Evolutionary conservation across 2,797 vertebrate genomes (phyloP), one percentile per base, ranked within the genome.

Genomic region (Bucorvus abyssinicus): DNA sequence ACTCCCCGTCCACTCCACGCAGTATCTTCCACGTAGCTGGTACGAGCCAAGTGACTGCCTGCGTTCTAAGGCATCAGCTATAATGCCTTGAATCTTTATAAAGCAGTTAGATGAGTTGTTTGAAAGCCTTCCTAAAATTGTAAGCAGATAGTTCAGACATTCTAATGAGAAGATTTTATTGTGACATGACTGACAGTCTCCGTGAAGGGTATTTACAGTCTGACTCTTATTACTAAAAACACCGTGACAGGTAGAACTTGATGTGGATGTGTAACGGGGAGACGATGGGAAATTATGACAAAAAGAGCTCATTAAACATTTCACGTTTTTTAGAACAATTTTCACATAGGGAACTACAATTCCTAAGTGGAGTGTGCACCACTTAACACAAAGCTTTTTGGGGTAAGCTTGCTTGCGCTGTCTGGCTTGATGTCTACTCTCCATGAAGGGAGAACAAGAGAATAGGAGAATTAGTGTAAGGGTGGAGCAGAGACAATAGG

Each of bases 171-270:
- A 89, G 92, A 93, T 85, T 97, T 95, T 96, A 96, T 96, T 97
- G 93, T 97, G 95, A 93, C 3, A 50, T 96, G 97, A 97, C 82
- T 97, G 97, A 97, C 97, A 97, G 87, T n/a, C 88, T 95, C 88
- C 8, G 9, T 77, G 96, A 96, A 96, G 81, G 60, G 92, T 96
- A 96, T 97, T 97, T 96, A 95, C 94, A 93, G 88, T 67, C 94
- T 96, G 90, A 69, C 83, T 97, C 86, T 53, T 89, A 77, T 73
- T 89, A 61, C 95, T 96, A 91, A 96, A 95, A 97, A 96, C 97
- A 96, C 76, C 60, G 1, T 96, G 97, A 97, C 96, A 96, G 95
- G 94, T 82, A 96, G 89, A 93, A 96, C 90, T 96, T 96, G 95
- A 97, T 45, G 81, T 32, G 93, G 95, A 75, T 94, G 84, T 84